These are phyloP conservation scores for Gonatopus flavifemur DNA, from an alignment of 1,140 invertebrate species.

Conservation along the genomic window DNA sequence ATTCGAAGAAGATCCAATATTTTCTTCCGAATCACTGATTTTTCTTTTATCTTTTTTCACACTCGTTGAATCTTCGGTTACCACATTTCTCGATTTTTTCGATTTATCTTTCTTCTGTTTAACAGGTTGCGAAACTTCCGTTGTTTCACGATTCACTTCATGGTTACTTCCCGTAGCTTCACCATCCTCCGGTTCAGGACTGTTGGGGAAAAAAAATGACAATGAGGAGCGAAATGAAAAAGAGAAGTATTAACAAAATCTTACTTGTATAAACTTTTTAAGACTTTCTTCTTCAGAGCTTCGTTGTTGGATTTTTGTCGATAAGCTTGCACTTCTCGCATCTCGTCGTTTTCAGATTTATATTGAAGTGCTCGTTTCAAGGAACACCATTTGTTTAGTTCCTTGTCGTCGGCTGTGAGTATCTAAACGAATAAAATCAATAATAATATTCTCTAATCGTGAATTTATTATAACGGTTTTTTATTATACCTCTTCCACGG, in stretches of 20 bases:
- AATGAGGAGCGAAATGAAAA: conserved; percentile 4
- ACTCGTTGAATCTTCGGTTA: neutral
- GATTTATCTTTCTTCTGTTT: conserved; percentile 4
- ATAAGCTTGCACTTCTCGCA: conserved; percentile 77
- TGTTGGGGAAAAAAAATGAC: conserved; percentile 15
- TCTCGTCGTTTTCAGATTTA: conserved; percentile 76
- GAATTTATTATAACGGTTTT: conserved; percentile 2
- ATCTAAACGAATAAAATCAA: conserved; percentile 64
- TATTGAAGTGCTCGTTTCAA: conserved; percentile 87
- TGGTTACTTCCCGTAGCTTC: neutral
- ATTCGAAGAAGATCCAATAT: neutral
- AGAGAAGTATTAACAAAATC: conserved; percentile 20
- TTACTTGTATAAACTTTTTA: conserved; percentile 78
- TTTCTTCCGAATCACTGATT: neutral
- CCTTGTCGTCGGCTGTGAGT: conserved; percentile 84
- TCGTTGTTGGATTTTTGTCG: conserved; percentile 73
- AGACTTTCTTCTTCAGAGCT: conserved; percentile 76
- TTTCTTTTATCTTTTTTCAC: neutral
- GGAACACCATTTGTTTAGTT: conserved; percentile 93
- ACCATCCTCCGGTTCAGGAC: conserved; percentile 23
- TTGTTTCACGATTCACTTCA: neutral
- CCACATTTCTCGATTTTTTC: neutral
- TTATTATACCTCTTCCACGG: conserved; percentile 83
- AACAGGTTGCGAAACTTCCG: neutral
- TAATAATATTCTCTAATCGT: neutral